phyloP scores from a whole-genome alignment of 1,140 invertebrate species.

The Drosophila bifasciata region DNA sequence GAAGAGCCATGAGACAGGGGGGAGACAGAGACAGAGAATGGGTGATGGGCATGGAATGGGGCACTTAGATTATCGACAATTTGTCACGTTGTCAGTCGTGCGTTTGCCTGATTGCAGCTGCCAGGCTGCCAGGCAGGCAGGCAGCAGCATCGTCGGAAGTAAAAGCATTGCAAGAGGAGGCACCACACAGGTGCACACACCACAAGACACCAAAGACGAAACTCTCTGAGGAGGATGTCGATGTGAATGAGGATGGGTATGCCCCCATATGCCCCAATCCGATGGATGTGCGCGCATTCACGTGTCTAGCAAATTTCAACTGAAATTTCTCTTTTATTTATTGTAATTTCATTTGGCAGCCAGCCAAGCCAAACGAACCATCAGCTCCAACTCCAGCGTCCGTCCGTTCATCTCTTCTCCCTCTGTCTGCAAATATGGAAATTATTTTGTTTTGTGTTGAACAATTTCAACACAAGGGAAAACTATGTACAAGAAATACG shows the following conservation, averaged over 20 bases:
- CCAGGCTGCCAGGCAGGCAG: too few relatives aligned
- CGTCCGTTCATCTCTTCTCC: conserved; percentile 5
- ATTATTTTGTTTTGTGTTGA: conserved; percentile 46
- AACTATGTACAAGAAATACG: conserved; percentile 24
- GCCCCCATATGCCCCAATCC: not conserved
- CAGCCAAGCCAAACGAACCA: not conserved
- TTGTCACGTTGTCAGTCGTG: conserved; percentile 77
- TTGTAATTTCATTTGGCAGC: conserved; percentile 51
- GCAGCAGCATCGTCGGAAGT: conserved; percentile 53
- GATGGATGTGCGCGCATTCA: not conserved
- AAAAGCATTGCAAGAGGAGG: conserved; percentile 46
- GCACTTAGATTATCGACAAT: conserved; percentile 71
- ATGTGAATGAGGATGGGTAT: not conserved
- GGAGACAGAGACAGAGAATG: not conserved
- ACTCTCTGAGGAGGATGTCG: not conserved
- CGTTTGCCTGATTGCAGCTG: conserved; percentile 61
- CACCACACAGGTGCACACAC: conserved; percentile 53
- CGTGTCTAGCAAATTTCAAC: conserved; percentile 25
- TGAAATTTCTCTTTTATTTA: conserved; percentile 79
- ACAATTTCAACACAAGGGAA: conserved; percentile 21
- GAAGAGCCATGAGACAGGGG: not conserved
- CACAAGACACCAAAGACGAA: conserved; percentile 5
- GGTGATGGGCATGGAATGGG: not conserved
- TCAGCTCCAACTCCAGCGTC: not conserved
- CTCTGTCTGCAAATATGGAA: conserved; percentile 74